Base-by-base conservation (phyloP, 1,140 invertebrate genomes). In the Saccostrea glomerata region DNA sequence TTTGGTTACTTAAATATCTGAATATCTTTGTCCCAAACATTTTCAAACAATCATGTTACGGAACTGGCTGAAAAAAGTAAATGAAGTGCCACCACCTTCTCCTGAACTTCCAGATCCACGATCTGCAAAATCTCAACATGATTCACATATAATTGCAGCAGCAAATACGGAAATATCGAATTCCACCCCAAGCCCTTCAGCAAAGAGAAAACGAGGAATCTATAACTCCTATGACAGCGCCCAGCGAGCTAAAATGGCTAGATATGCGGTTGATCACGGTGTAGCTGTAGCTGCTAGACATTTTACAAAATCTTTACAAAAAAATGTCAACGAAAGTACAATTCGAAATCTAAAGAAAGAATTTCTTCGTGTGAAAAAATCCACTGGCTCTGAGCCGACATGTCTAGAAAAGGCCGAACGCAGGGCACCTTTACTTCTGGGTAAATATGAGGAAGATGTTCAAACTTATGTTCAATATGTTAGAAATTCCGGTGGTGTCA, bases 71-170 rank as follows among this genome's bases (percentile, higher is more conserved):
- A 66, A 66, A 66, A 66, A 66, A 1, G 63, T 20, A 66, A 66
- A 66, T 66, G 63, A 66, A 66, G 63, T 4, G 3, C 63, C 63
- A 20, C 63, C 63, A 23, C 63, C 63, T 66, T 66, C 63, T 66
- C 63, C 63, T 20, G 63, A 66, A 20, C 63, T 66, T 20, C 63
- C 63, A 66, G 63, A 66, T 66, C 63, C 63, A 66, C 63, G 63
- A 23, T 20, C 63, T 6, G 63, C 63, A 17, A 66, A 66, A 20
- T 0, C 13, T 23, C 6, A 66, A 20, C 63, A 66, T 6, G 15
- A 66, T 17, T 66, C n/a, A 23, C 63, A 66, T 17, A 0, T 23
- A 66, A 66, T 66, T 17, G n/a, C n/a, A n/a, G n/a, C n/a, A n/a
- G n/a, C n/a, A n/a, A n/a, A n/a, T n/a, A n/a, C n/a, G n/a, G n/a